Conservation (phyloP, 2,113 vertebrate genomes). For the Petroica traversi region DNA sequence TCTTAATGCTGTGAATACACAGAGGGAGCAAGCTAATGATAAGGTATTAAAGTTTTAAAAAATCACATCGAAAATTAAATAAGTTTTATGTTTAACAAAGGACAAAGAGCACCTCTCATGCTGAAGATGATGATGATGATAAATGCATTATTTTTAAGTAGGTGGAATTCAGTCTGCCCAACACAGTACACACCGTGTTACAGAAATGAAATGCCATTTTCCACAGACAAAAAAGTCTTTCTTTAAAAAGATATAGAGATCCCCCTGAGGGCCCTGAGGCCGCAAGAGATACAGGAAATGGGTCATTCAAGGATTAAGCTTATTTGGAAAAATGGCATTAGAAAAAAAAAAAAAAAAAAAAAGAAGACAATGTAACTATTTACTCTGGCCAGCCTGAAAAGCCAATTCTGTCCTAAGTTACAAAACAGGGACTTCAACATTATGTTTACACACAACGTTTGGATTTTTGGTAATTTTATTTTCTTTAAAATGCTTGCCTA, state of each 20-base stretch:
- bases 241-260: conserved; percentile 43
- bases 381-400: background rate
- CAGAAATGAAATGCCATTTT: background rate
- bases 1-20: background rate
- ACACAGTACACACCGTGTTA: background rate
- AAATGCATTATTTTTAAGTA: background rate
- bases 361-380: conserved; percentile 32
- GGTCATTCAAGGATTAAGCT: conserved; percentile 30
- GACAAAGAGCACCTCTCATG: background rate
- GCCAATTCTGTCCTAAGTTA: background rate
- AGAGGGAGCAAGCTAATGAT: background rate
- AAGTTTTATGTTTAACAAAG: background rate
- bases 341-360: conserved; percentile 7
- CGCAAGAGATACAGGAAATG: conserved; percentile 53
- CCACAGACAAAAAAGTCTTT: conserved; percentile 46
- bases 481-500: background rate
- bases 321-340: conserved; percentile 34
- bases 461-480: background rate
- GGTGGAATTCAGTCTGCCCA: background rate
- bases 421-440: background rate
- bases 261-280: background rate
- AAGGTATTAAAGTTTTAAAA: background rate
- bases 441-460: background rate
- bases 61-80: background rate
- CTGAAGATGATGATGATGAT: background rate